Base-by-base conservation (phyloP, 2,888 invertebrate genomes). In the Scrobipalpa atriplicella region DNA sequence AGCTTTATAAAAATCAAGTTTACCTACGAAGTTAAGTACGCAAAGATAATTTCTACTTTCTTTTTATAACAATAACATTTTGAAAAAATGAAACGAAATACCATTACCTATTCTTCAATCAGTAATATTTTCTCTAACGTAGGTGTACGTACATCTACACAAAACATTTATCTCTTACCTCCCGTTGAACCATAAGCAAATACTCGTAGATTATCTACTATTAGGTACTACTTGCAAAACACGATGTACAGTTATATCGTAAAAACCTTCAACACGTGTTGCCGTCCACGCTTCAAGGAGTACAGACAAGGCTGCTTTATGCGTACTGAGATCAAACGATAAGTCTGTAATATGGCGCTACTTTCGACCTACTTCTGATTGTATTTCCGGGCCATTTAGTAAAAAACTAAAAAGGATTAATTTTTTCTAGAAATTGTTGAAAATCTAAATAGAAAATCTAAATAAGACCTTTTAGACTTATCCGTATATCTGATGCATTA, bases 271-370 rank as follows among this genome's bases (percentile, higher is more conserved):
- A 39, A 66, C 66, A 66, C 39, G 52, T 66, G 61, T 58, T 38
- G 2, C 16, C 39, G n/a, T 18, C 51, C 61, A 52, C 68, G 70
- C 70, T 70, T 36, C 62, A 43, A 70, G 64, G 68, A 68, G 71
- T 13, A 56, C n/a, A 70, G 74, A 77, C 75, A 76, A 72, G 72
- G 71, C 71, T 66, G 70, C 29, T 29, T 66, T 72, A 73, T 77
- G 78, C n/a, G n/a, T 77, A 70, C 63, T 65, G 56, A 69, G 66
- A 67, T 69, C 67, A 67, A 69, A 67, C 65, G 66, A 60, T 19
- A 43, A 36, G 19, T 64, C 16, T 60, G 62, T 67, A 56, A 39
- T 62, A 5, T 39, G 13, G 38, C 51, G 16, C 65, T 13, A 56
- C 54, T 56, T 21, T 66, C 58, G 67, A 64, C 67, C 67, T 67